Base-by-base conservation (phyloP, 1,140 invertebrate species). In the Drosophila takahashii region DNA sequence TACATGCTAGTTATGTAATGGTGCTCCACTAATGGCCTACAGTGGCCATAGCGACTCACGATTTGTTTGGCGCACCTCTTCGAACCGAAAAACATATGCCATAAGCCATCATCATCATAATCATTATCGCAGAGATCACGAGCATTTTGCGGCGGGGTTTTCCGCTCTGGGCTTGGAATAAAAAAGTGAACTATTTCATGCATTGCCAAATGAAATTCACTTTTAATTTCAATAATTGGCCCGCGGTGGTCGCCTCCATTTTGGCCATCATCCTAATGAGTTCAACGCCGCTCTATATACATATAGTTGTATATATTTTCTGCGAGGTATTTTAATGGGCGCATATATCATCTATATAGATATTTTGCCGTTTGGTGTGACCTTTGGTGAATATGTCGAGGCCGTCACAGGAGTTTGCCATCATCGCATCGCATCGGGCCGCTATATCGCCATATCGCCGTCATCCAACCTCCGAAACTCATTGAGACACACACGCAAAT, bases 201-300 rank as follows among this genome's bases (percentile, higher is more conserved):
- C 74, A 76, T 62, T 74, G 57, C 71, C 70, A 74, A 75, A 75
- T 75, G 57, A 73, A 85, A 87, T 66, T 89, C 71, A 89, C 83
- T 86, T 87, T 87, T 86, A 76, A 87, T 86, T 87, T 87, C 77
- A 73, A 87, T 81, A 87, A 87, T 86, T 77, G 75, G 79, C 81
- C 60, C 52, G 79, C 54, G 53, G 59, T 77, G 51, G 58, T 67
- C 62, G 67, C 65, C 56, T 53, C 51, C 54, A 34, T 53, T 32
- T 60, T 18, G 70, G 47, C 76, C 80, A 79, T 85, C 83, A 69
- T 86, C 83, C 83, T 79, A 86, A 87, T 87, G 83, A 83, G 71
- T 86, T 81, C 45, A 60, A 51, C 53, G 50, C 41, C 59, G 59
- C 59, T 42, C 48, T 6, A 32, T 29, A 29, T 29, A 29, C 7